Evolutionary conservation across 2,797 vertebrate genomes (phyloP).

Genomic region (Rhodeus uyekii): DNA sequence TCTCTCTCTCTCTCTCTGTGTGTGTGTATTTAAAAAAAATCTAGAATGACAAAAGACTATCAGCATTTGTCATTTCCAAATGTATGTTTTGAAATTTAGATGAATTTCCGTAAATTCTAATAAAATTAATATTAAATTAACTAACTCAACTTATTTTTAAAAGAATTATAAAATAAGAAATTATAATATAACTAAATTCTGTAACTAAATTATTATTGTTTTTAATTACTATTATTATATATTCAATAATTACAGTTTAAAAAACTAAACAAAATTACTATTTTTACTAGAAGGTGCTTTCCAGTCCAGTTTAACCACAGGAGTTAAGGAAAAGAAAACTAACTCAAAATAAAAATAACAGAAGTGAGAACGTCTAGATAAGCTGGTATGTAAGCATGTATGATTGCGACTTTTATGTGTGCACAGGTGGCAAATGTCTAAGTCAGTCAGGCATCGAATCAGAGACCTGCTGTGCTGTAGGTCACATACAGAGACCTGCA

Average conservation of each 20-base stretch:
- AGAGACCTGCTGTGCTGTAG: conserved; percentile 39
- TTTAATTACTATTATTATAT: background rate
- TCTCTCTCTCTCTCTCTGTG: too few species aligned
- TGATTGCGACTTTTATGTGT: conserved; percentile 1
- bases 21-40: background rate
- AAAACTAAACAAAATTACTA: rapidly evolving
- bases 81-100: background rate
- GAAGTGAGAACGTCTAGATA: background rate
- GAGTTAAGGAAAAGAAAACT: too few species aligned
- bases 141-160: too few species aligned
- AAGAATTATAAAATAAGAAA: background rate
- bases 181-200: background rate
- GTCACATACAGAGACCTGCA: conserved; percentile 42
- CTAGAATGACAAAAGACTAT: background rate
- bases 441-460: conserved; percentile 37
- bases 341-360: background rate
- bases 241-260: background rate
- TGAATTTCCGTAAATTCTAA: background rate
- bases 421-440: conserved; percentile 43
- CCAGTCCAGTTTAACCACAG: background rate
- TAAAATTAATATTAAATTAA: background rate
- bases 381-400: background rate
- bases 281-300: background rate
- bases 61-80: background rate
- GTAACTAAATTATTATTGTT: background rate